Evolutionary conservation across 2,113 vertebrate species (phyloP), one percentile per base, ranked within the genome.

Genomic region (Solea senegalensis): DNA sequence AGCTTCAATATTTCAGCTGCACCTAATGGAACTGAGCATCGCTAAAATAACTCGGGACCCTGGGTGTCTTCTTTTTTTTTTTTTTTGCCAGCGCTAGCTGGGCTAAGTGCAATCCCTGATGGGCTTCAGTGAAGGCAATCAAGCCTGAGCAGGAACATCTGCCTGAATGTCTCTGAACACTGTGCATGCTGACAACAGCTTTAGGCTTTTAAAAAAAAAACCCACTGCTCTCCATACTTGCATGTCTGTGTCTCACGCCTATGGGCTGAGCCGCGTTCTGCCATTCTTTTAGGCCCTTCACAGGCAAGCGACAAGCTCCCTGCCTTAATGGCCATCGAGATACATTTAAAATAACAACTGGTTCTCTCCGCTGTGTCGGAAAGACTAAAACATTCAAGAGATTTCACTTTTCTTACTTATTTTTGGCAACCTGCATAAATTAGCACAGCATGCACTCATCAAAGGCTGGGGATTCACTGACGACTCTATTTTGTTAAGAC

Each of bases 71-170:
- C 80, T 53, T 81, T 48, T 48, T 81, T 53, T 81, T 48, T 80
- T 70, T 84, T 82, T 82, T 76, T 50, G 46, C 71, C 41, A 40
- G 51, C 67, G 79, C 56, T 7, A 58, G 76, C 65, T 59, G 43
- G 71, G 69, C 83, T 91, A 88, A 93, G 90, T 90, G 88, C 91
- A 92, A 81, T 91, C 87, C 84, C 87, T 89, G 88, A 87, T 90
- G 87, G 83, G 85, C 59, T 87, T 69, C 2, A 57, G 72, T 44
- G 79, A 88, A 84, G 54, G 84, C 72, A 90, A 89, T 84, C 88
- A 87, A 83, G 88, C 78, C 84, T 83, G 80, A 82, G 84, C 75
- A 67, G 70, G 63, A 91, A 86, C 89, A 91, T 90, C 89, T 88
- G 86, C 79, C 81, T 73, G 82, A 71, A 80, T 64, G 72, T 88